These are phyloP conservation scores for Galeopterus variegatus DNA, from an alignment of 2,113 vertebrate genomes.

Conservation along the genomic window DNA sequence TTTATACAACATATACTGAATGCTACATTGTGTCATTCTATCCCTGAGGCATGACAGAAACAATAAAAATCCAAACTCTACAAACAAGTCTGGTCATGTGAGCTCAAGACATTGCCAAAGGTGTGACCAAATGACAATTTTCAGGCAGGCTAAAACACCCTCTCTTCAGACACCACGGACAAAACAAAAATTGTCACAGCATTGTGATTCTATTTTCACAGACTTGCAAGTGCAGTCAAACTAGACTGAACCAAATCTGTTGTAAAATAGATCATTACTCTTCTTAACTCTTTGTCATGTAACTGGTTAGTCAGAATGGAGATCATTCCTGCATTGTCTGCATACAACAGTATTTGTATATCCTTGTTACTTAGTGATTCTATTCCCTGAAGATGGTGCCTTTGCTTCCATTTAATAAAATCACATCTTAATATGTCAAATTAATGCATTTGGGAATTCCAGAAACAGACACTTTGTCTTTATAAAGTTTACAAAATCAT, in stretches of 20 bases:
- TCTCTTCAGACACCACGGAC: not conserved
- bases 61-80: not conserved
- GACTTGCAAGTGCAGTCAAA: not conserved
- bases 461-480: not conserved
- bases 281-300: not conserved
- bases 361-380: not conserved
- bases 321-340: not conserved
- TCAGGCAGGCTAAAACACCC: not conserved
- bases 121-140: not conserved
- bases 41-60: not conserved
- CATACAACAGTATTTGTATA: not conserved
- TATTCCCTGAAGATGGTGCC: not conserved
- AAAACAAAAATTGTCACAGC: not conserved
- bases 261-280: conserved; percentile 52
- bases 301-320: not conserved
- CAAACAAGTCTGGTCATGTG: not conserved
- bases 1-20: not conserved
- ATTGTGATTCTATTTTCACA: not conserved
- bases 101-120: not conserved
- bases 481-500: conserved; percentile 43
- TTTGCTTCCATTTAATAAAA: conserved; percentile 60
- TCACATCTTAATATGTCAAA: conserved; percentile 42
- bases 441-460: not conserved
- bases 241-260: not conserved
- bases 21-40: not conserved